Evolutionary conservation across 1,140 invertebrate genomes (phyloP), one percentile per base, ranked within the genome.

Genomic region (Sycophaga agraensis): DNA sequence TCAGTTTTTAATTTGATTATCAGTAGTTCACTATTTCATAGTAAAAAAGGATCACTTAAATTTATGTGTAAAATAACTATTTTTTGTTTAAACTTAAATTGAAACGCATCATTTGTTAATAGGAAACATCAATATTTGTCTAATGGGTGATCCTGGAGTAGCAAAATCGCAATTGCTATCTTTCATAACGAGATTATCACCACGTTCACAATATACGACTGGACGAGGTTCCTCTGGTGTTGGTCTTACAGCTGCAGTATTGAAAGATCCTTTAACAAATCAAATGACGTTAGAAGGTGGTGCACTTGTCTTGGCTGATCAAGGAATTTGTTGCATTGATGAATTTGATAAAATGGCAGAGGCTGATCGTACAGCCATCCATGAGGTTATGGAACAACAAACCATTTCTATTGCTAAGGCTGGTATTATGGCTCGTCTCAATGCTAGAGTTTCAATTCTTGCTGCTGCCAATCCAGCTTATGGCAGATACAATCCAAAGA

Each of bases 301-400:
- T 19, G 96, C 97, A n/a, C 81, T 99, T 1, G 97, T 99, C 11
- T 76, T 99, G 45, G 97, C 97, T 14, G 98, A 99, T 83, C 89
- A 96, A 72, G 91, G 98, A 21, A 92, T 99, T 35, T 99, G 97
- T 77, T 99, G 97, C 75, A 99, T 99, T 78, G 97, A 99, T 75
- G 98, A 99, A 82, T 99, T 99, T 82, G 98, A 99, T 79, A 99
- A 99, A 83, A 99, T 99, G 97, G 91, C 95, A 42, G 97, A 99
- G 59, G 75, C 78, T 12, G 97, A 99, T 81, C 86, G 97, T 70
- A 98, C 96, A 0, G 94, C 97, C 39, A 99, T 99, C 69, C 98
- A 99, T 76, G 98, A 99, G 82, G 95, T 97, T 6, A 99, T 99
- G 98, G 98, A 99, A 84, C 98, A 99, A 73, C 98, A 99, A 82